phyloP scores from a whole-genome alignment of 2,797 vertebrate species.

The Diplodus puntazzo region DNA sequence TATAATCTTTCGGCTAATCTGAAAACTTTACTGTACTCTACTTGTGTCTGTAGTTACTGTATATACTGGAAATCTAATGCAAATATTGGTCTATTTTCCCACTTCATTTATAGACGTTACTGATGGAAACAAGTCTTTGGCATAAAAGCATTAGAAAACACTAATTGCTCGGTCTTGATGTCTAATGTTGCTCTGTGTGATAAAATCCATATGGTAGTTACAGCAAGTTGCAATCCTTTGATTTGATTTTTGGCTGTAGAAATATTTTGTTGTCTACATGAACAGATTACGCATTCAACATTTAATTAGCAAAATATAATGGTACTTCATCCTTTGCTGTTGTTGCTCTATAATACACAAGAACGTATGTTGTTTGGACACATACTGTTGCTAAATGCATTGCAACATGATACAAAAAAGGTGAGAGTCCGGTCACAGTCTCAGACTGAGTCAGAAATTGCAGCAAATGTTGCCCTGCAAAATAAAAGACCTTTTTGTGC shows the following conservation, averaged over 20 bases:
- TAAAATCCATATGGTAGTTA: conserved; percentile 5
- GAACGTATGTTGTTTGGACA: conserved; percentile 37
- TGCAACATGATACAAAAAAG: conserved; percentile 39
- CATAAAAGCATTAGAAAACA: conserved; percentile 8
- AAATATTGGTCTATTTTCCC: neutral
- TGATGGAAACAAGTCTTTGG: neutral
- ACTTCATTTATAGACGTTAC: neutral
- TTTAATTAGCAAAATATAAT: conserved; percentile 47
- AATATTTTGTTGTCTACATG: conserved; percentile 16
- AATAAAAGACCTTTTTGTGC: conserved; percentile 16
- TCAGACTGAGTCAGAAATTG: conserved; percentile 19
- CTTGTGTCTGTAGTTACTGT: neutral
- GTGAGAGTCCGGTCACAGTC: neutral
- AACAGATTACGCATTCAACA: conserved; percentile 41
- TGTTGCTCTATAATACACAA: conserved; percentile 25
- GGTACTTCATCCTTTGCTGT: neutral
- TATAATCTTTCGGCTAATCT: too few relatives aligned
- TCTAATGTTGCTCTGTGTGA: conserved; percentile 2
- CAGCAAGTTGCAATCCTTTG: neutral
- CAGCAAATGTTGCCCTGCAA: conserved; percentile 22
- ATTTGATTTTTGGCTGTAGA: neutral
- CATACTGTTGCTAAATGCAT: conserved; percentile 27
- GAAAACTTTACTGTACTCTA: neutral
- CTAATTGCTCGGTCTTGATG: neutral
- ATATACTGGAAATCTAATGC: neutral